phyloP scores from a whole-genome alignment of 2,888 invertebrate species.

The Chrysotoxum bicinctum region DNA sequence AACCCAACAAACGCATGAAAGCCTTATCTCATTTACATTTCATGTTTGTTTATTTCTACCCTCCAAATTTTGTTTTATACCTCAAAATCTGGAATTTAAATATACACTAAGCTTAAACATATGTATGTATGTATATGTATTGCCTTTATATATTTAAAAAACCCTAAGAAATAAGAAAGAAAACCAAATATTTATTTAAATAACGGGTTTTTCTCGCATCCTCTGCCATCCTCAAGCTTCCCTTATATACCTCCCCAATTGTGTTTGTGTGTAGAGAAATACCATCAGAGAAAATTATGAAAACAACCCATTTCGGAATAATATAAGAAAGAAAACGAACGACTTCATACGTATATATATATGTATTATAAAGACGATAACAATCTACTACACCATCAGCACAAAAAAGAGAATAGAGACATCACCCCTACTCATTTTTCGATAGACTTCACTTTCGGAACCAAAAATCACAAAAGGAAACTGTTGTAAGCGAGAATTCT shows the following conservation, averaged over 20 bases:
- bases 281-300: constrained; percentile 48
- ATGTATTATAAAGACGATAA: constrained; percentile 31
- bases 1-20: neutral
- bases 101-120: neutral
- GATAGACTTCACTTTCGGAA: neutral
- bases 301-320: constrained; percentile 63
- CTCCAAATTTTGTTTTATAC: neutral
- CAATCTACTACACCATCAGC: constrained; percentile 33
- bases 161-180: constrained; percentile 46
- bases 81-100: neutral
- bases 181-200: constrained; percentile 54
- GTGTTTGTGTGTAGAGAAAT: constrained; percentile 18
- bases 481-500: constrained; percentile 4
- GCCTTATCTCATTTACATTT: neutral
- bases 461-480: constrained; percentile 37
- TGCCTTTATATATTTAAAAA: neutral
- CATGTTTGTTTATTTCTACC: neutral
- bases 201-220: constrained; percentile 31
- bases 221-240: neutral
- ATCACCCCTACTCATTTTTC: neutral
- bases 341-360: neutral
- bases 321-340: constrained; percentile 20
- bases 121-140: neutral
- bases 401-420: constrained; percentile 4
- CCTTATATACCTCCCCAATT: neutral